Conservation (phyloP, 2,888 invertebrate species). For the Papilio protenor region DNA sequence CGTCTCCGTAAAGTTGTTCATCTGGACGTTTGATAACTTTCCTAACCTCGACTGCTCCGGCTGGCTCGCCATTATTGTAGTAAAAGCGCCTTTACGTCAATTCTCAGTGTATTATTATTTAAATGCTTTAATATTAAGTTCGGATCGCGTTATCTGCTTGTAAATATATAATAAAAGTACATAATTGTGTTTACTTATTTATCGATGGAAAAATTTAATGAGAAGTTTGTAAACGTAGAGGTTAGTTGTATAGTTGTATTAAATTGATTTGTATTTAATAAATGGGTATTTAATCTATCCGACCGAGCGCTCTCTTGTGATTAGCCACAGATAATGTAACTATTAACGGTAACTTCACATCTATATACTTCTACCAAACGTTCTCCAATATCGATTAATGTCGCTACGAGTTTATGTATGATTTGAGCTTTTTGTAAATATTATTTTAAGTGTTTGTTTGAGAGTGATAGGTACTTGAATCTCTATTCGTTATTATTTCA, state of each 20-base stretch:
- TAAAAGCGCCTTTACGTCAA: conserved; percentile 82
- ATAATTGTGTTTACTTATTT: conserved; percentile 80
- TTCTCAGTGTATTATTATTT: conserved; percentile 85
- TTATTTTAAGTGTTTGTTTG: conserved; percentile 81
- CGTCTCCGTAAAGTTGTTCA: conserved; percentile 46
- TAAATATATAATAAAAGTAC: conserved; percentile 78
- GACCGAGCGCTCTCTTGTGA: conserved; percentile 82
- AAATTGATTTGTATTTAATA: conserved; percentile 82
- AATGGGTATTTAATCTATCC: conserved; percentile 79
- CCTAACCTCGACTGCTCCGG: conserved; percentile 65
- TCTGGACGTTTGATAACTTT: conserved; percentile 48
- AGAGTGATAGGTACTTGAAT: conserved; percentile 82
- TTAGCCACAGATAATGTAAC: conserved; percentile 64
- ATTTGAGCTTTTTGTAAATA: conserved; percentile 81
- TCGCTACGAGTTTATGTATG: conserved; percentile 67
- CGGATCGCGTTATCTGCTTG: conserved; percentile 81
- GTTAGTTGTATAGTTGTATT: conserved; percentile 84
- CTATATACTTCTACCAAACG: conserved; percentile 57
- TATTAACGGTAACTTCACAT: conserved; percentile 54
- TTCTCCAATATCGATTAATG: conserved; percentile 57
- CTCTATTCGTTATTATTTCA: conserved; percentile 71
- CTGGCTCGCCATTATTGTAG: conserved; percentile 78
- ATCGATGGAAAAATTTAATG: conserved; percentile 78
- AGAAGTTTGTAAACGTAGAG: conserved; percentile 80
- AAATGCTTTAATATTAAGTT: conserved; percentile 81